phyloP scores from a whole-genome alignment of 2,888 invertebrate species.

The Diarsia brunnea region DNA sequence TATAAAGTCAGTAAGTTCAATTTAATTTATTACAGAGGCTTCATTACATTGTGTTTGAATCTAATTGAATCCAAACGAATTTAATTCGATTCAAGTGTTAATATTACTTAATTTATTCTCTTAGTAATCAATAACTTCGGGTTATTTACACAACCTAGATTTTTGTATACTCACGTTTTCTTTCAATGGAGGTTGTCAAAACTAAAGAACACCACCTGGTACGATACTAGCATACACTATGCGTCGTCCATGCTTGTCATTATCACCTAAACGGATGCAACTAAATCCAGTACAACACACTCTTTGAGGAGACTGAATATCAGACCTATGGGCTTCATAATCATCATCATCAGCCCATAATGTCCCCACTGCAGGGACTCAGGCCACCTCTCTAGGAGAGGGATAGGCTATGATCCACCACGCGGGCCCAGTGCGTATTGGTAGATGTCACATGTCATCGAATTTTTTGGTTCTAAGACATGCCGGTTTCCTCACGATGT shows the following conservation, averaged over 20 bases:
- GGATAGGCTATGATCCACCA: too few species aligned
- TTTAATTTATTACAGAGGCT: slow-evolving; percentile 1
- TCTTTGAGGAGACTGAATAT: background rate
- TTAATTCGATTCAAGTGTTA: background rate
- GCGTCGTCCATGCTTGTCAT: background rate
- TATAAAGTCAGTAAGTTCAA: slow-evolving; percentile 1
- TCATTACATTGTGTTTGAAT: background rate
- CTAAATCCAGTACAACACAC: too few species aligned
- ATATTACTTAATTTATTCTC: background rate
- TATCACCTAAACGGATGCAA: background rate
- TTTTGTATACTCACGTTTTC: background rate
- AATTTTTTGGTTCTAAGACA: too few species aligned
- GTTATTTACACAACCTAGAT: background rate
- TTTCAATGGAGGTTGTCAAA: too few species aligned
- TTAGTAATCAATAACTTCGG: background rate
- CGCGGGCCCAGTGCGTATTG: too few species aligned
- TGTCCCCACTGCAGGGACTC: too few species aligned
- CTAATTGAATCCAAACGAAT: background rate
- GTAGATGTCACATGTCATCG: too few species aligned
- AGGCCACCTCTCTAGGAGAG: too few species aligned
- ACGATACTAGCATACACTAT: background rate
- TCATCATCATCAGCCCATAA: too few species aligned
- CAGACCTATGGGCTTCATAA: background rate
- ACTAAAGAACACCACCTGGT: background rate
- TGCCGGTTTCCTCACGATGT: too few species aligned